phyloP scores from a whole-genome alignment of 2,888 invertebrate species.

The Drosophila paranaensis region DNA sequence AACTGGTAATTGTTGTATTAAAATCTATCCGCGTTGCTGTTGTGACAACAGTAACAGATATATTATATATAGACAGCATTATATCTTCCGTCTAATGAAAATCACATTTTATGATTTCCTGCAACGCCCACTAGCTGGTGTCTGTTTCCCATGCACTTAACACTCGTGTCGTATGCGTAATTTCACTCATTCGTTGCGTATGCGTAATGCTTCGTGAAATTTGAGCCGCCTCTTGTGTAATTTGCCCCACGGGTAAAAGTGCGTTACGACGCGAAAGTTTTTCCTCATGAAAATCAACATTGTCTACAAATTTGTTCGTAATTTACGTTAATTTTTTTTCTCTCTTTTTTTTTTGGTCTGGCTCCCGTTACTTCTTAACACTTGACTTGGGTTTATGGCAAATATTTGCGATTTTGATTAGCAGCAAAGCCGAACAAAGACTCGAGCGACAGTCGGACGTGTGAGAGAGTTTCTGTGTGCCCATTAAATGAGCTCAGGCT shows the following conservation, averaged over 20 bases:
- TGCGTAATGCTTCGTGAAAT: constrained; percentile 65
- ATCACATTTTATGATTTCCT: constrained; percentile 73
- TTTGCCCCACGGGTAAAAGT: constrained; percentile 26
- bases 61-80: constrained; percentile 38
- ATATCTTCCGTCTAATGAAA: constrained; percentile 75
- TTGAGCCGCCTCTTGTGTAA: constrained; percentile 54
- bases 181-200: constrained; percentile 53
- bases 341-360: neutral
- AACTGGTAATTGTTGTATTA: constrained; percentile 63
- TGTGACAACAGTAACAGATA: constrained; percentile 61
- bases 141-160: constrained; percentile 48
- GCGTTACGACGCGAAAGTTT: constrained; percentile 28
- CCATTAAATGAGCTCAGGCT: constrained; percentile 34
- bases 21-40: constrained; percentile 46
- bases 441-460: constrained; percentile 22
- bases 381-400: constrained; percentile 41
- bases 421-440: constrained; percentile 30
- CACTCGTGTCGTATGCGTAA: constrained; percentile 54
- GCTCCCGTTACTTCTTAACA: constrained; percentile 61
- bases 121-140: constrained; percentile 57
- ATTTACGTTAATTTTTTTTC: constrained; percentile 26
- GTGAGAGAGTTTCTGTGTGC: constrained; percentile 11
- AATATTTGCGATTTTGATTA: constrained; percentile 63
- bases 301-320: constrained; percentile 34
- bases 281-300: constrained; percentile 29